Conservation (phyloP, 2,113 vertebrate genomes). For the Rutilus rutilus region DNA sequence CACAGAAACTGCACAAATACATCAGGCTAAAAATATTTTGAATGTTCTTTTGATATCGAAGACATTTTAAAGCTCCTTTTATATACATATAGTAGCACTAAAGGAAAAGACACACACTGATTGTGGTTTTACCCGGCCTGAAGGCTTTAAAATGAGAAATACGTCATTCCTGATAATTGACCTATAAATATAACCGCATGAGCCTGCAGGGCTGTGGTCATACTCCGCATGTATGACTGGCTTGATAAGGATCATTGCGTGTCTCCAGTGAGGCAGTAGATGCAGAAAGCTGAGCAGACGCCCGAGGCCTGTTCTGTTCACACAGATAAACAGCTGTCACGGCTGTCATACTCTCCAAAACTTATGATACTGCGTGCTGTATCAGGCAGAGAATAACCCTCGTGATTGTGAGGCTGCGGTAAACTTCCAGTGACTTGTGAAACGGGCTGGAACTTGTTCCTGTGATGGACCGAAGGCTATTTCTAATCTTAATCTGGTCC, state of each 20-base stretch:
- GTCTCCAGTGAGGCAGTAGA: conserved; percentile 2
- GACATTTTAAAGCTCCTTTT: neutral
- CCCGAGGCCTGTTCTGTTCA: conserved; percentile 6
- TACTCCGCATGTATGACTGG: conserved; percentile 5
- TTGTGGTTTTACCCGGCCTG: neutral
- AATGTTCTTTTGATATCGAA: neutral
- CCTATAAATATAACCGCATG: neutral
- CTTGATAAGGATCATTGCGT: conserved; percentile 29
- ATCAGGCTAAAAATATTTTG: neutral
- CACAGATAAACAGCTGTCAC: conserved; percentile 25
- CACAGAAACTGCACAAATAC: neutral
- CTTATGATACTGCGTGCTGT: neutral
- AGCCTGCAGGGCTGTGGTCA: conserved; percentile 13
- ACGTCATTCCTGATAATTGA: neutral
- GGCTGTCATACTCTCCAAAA: neutral
- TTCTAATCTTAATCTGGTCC: neutral
- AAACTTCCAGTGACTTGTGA: neutral
- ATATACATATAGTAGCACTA: neutral
- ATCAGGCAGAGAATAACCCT: neutral
- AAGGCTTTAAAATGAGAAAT: conserved; percentile 10
- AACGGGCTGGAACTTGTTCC: neutral
- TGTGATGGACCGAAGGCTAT: neutral
- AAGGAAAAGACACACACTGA: neutral
- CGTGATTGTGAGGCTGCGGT: neutral
- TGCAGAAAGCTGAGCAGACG: neutral